Evolutionary conservation across 2,113 vertebrate species (phyloP).

Genomic region (Rhea pennata): DNA sequence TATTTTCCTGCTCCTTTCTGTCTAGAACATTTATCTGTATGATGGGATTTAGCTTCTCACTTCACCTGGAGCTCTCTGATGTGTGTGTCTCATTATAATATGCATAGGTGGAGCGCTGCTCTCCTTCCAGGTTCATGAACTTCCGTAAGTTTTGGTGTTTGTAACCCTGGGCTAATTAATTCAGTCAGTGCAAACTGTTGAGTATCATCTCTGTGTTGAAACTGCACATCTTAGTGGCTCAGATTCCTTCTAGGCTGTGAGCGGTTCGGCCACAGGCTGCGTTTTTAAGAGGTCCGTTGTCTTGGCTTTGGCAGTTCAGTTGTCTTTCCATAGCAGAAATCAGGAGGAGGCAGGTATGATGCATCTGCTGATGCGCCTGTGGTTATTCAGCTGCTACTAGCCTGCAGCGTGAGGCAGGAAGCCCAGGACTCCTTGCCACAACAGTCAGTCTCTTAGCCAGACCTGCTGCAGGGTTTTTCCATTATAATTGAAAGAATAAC

Average conservation of each 20-base stretch:
- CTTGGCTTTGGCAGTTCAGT: rapidly evolving
- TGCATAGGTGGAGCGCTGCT: not conserved
- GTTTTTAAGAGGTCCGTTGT: not conserved
- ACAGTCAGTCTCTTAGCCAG: not conserved
- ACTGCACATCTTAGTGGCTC: not conserved
- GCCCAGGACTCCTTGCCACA: not conserved
- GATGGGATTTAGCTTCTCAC: not conserved
- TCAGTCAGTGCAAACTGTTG: not conserved
- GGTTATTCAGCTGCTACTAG: not conserved
- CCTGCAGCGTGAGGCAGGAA: rapidly evolving
- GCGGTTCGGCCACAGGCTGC: not conserved
- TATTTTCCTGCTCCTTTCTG: not conserved
- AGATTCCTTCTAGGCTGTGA: not conserved
- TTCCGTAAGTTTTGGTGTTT: not conserved
- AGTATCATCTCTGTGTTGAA: not conserved
- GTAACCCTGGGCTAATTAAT: not conserved
- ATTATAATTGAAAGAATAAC: slow-evolving; percentile 29
- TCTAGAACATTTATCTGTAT: not conserved
- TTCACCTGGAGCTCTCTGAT: not conserved
- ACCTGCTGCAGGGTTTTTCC: slow-evolving; percentile 2
- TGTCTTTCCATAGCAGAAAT: not conserved
- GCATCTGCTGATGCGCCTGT: rapidly evolving
- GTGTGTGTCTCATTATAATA: not conserved
- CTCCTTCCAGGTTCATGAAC: not conserved
- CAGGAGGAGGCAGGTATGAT: not conserved